These are phyloP conservation scores for Sarotherodon lohbergeri DNA, from an alignment of 2,113 vertebrate species.

Conservation along the genomic window DNA sequence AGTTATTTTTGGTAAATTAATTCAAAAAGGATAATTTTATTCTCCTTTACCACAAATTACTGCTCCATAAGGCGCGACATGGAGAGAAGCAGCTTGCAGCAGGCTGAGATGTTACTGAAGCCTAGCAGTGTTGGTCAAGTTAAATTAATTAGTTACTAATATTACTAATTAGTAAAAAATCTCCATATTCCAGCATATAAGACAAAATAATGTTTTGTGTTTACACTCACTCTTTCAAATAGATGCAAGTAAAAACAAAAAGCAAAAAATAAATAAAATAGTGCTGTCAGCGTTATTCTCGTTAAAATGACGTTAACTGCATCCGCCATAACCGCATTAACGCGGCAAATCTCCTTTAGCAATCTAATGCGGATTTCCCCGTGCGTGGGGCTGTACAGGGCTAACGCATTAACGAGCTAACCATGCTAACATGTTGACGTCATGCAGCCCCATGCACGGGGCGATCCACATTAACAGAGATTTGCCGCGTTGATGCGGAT, in stretches of 20 bases:
- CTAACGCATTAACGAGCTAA: background rate
- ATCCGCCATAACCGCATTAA: background rate
- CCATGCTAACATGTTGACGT: accelerated
- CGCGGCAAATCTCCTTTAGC: background rate
- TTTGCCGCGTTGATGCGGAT: accelerated
- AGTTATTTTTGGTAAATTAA: background rate
- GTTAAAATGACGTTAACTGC: accelerated
- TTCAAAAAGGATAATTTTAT: background rate
- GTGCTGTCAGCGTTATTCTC: accelerated
- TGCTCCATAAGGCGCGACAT: accelerated
- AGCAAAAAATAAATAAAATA: background rate
- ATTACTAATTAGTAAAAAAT: background rate
- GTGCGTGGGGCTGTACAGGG: background rate
- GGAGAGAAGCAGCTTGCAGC: background rate
- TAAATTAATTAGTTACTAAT: background rate
- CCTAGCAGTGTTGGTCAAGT: background rate
- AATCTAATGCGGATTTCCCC: background rate
- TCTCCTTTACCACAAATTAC: background rate
- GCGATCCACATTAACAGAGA: accelerated
- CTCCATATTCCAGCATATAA: background rate
- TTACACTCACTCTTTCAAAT: accelerated
- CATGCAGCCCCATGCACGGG: accelerated
- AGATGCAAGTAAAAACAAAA: background rate
- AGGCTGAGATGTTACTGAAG: background rate
- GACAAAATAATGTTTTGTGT: background rate